These are phyloP conservation scores for Scaeva pyrastri DNA, from an alignment of 2,888 invertebrate genomes.

Conservation along the genomic window DNA sequence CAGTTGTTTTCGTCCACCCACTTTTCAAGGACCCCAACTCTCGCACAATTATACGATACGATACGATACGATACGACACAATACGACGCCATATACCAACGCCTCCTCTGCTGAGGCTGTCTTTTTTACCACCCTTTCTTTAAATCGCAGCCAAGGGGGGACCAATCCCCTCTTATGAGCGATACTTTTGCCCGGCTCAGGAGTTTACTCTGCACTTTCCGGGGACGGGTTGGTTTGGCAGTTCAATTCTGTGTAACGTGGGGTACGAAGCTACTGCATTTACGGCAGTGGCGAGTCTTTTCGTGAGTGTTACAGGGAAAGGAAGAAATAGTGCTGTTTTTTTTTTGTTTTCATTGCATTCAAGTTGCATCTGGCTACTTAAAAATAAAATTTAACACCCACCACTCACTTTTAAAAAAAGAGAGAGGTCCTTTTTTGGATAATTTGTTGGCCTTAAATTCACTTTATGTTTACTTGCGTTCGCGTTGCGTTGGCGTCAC, in stretches of 20 bases:
- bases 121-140: slow-evolving; percentile 35
- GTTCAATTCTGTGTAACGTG: slow-evolving; percentile 67
- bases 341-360: slow-evolving; percentile 43
- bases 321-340: slow-evolving; percentile 31
- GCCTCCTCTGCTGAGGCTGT: slow-evolving; percentile 51
- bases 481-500: background rate
- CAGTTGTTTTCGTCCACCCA: slow-evolving; percentile 29
- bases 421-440: slow-evolving; percentile 2
- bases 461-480: slow-evolving; percentile 31
- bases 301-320: slow-evolving; percentile 53
- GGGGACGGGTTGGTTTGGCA: slow-evolving; percentile 66
- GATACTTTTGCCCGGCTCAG: slow-evolving; percentile 63
- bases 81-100: slow-evolving; percentile 18
- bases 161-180: slow-evolving; percentile 49
- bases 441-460: slow-evolving; percentile 38
- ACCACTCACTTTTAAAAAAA: slow-evolving; percentile 15
- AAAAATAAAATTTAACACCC: slow-evolving; percentile 21
- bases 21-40: slow-evolving; percentile 44
- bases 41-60: slow-evolving; percentile 33
- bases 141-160: slow-evolving; percentile 1
- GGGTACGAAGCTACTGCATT: slow-evolving; percentile 58
- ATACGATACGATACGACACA: background rate
- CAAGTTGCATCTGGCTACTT: slow-evolving; percentile 60
- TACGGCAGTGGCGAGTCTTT: slow-evolving; percentile 35
- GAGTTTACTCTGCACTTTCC: slow-evolving; percentile 72